A percentile compares a stretch with the other conserved stretches of the same genome.
Evolutionary conservation across 2,113 vertebrate species (phyloP).

Genomic region (Tragelaphus buxtoni): DNA sequence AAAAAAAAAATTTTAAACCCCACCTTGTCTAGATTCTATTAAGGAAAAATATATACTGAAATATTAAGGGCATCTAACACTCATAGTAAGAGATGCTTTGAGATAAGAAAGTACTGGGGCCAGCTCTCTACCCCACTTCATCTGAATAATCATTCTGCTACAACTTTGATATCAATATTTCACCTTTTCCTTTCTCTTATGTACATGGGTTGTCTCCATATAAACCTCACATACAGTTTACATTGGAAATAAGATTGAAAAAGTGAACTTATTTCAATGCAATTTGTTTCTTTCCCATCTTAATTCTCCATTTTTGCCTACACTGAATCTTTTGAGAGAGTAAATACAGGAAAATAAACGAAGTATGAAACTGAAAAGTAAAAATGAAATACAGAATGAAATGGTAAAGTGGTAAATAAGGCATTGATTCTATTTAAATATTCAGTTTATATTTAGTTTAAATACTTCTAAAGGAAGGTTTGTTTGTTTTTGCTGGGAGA

Average conservation of each 20-base stretch:
- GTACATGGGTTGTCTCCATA: neutral
- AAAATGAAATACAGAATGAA: conserved; percentile 37
- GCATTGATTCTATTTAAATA: neutral
- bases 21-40: neutral
- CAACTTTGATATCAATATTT: neutral
- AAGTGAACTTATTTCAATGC: neutral
- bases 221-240: neutral
- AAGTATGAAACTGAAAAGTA: conserved; percentile 48
- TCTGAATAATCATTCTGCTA: neutral
- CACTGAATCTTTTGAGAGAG: neutral
- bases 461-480: conserved; percentile 41
- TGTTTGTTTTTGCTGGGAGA: conserved; percentile 1
- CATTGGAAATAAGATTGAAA: neutral
- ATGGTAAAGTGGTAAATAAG: conserved; percentile 44
- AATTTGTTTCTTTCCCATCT: conserved; percentile 2
- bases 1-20: neutral
- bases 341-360: neutral
- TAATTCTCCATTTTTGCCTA: neutral
- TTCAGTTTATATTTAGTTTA: conserved; percentile 39
- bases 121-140: neutral
- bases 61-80: neutral
- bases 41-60: neutral
- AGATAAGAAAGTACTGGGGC: neutral
- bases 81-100: neutral
- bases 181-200: neutral